These are phyloP conservation scores for Rafetus swinhoei DNA, from an alignment of 2,113 vertebrate genomes.

Conservation along the genomic window DNA sequence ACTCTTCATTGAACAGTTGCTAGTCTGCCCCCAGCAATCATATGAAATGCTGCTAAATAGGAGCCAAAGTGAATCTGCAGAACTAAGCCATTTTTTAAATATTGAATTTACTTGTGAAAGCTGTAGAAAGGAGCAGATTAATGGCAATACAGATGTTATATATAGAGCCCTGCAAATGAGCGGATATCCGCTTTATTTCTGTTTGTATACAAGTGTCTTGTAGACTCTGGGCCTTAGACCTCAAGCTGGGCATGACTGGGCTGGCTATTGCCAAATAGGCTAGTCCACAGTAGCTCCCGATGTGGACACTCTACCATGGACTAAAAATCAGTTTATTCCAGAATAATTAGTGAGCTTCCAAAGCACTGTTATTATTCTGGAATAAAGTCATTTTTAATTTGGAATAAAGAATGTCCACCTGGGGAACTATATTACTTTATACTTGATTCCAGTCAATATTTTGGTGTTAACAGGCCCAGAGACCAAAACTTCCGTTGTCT, in stretches of 20 bases:
- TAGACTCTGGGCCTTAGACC: not conserved
- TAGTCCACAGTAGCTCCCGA: not conserved
- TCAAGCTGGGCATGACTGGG: not conserved
- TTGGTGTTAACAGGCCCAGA: not conserved
- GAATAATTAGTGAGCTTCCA: not conserved
- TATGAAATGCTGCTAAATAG: slow-evolving; percentile 16
- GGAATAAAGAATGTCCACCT: not conserved
- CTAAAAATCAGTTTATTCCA: not conserved
- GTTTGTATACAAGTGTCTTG: not conserved
- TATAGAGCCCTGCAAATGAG: not conserved
- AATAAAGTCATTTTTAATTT: not conserved
- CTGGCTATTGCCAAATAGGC: not conserved
- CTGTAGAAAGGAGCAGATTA: slow-evolving; percentile 29
- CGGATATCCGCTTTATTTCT: not conserved
- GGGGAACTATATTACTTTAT: not conserved
- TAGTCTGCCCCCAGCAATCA: slow-evolving; percentile 6
- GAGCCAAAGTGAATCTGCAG: slow-evolving; percentile 22
- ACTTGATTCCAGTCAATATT: not conserved
- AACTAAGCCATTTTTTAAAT: not conserved
- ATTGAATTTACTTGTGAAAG: slow-evolving; percentile 24
- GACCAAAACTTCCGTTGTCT: not conserved
- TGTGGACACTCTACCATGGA: not conserved
- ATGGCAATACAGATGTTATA: not conserved
- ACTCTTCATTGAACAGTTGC: not conserved
- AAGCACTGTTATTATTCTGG: not conserved